Percentiles rank a stretch among this genome's conserved stretches.
Evolutionary conservation across 2,888 invertebrate genomes (phyloP).

Genomic region (Phengaris arion): DNA sequence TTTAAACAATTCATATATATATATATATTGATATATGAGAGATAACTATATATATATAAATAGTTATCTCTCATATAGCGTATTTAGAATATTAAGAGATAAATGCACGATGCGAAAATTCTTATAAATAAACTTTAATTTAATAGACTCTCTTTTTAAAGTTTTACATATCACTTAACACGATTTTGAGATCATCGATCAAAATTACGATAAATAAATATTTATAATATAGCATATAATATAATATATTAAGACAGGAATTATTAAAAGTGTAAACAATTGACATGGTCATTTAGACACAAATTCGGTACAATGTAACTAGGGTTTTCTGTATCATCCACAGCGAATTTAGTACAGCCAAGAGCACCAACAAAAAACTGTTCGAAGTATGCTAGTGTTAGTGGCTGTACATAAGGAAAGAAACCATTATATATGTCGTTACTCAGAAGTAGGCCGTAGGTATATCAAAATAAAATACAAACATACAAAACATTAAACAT

Average conservation of each 20-base stretch:
- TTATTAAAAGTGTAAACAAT: constrained; percentile 12
- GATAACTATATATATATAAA: too few species aligned
- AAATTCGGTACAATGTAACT: constrained; percentile 13
- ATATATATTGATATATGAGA: too few species aligned
- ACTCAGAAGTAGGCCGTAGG: constrained; percentile 11
- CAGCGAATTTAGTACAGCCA: background rate
- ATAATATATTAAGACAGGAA: background rate
- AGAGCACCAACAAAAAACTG: background rate
- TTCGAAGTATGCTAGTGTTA: background rate
- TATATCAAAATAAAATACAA: background rate
- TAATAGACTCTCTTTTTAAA: constrained; percentile 26
- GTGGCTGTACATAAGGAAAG: background rate
- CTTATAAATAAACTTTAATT: background rate
- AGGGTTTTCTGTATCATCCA: constrained; percentile 5
- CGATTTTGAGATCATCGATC: background rate
- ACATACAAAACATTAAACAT: background rate
- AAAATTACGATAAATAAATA: constrained; percentile 3
- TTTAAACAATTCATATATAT: background rate
- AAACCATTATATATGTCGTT: background rate
- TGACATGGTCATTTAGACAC: constrained; percentile 17
- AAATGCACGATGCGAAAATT: background rate
- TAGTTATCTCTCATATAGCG: background rate
- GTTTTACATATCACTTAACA: constrained; percentile 23
- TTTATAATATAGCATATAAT: background rate
- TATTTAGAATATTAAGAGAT: background rate